A percentile compares a stretch with the other conserved stretches of the same genome.
These are phyloP conservation scores for Brienomyrus brachyistius DNA, from an alignment of 2,113 vertebrate species.

Conservation along the genomic window DNA sequence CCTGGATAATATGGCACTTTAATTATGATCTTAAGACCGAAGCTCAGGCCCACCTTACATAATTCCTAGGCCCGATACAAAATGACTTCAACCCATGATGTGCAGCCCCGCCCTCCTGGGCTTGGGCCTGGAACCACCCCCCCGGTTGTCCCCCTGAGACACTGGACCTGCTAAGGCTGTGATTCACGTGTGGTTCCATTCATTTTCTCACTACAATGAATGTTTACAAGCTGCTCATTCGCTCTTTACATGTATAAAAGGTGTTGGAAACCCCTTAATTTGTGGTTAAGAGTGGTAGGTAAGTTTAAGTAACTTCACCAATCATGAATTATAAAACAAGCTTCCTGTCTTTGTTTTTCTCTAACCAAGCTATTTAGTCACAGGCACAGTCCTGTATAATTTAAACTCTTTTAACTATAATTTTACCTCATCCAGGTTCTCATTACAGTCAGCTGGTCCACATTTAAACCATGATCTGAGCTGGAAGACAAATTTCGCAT, in stretches of 20 bases:
- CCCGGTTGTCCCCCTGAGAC: neutral
- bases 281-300: neutral
- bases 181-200: neutral
- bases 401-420: neutral
- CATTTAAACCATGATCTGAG: neutral
- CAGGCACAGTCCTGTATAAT: neutral
- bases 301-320: neutral
- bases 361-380: neutral
- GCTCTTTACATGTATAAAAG: neutral
- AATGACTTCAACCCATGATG: neutral
- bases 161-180: neutral
- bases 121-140: neutral
- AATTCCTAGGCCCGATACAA: neutral
- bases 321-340: neutral
- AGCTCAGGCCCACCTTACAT: neutral
- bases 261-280: neutral
- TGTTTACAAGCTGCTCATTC: neutral
- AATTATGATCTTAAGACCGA: neutral
- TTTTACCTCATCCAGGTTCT: neutral
- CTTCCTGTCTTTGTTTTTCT: neutral
- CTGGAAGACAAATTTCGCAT: neutral
- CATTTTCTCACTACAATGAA: neutral
- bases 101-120: neutral
- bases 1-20: neutral
- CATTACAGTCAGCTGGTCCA: neutral